Evolutionary conservation across 1,140 invertebrate genomes (phyloP).

Genomic region (Myzus persicae): DNA sequence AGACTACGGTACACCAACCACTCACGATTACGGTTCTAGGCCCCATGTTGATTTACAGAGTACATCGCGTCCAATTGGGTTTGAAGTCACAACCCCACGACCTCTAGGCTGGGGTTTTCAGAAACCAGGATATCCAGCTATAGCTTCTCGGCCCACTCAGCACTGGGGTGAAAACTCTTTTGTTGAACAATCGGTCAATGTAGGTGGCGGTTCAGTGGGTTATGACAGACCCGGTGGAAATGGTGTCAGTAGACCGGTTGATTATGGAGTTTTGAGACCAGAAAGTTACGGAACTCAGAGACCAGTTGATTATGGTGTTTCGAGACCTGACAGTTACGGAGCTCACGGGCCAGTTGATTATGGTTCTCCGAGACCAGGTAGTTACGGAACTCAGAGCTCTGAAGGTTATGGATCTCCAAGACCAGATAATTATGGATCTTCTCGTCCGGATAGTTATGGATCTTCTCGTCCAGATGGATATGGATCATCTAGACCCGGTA

Average conservation of each 20-base stretch:
- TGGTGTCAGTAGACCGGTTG: background rate
- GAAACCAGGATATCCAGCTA: background rate
- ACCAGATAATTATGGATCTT: background rate
- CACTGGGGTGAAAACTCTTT: slow-evolving; percentile 44
- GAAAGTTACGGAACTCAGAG: background rate
- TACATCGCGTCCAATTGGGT: background rate
- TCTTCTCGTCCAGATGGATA: background rate
- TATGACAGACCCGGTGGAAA: background rate
- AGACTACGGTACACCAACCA: background rate
- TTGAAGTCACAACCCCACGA: background rate
- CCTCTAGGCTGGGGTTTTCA: background rate
- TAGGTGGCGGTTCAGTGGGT: background rate
- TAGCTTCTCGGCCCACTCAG: slow-evolving; percentile 22
- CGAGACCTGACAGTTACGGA: background rate
- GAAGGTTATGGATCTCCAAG: background rate
- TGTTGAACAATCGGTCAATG: background rate
- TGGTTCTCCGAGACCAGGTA: background rate
- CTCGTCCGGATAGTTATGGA: background rate
- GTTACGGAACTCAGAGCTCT: background rate
- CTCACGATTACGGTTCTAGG: background rate
- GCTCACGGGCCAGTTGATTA: background rate
- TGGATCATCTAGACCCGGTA: background rate
- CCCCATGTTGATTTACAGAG: background rate
- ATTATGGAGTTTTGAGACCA: background rate
- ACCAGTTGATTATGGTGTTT: background rate